phyloP scores from a whole-genome alignment of 2,113 vertebrate genomes.

The Hassar affinis region DNA sequence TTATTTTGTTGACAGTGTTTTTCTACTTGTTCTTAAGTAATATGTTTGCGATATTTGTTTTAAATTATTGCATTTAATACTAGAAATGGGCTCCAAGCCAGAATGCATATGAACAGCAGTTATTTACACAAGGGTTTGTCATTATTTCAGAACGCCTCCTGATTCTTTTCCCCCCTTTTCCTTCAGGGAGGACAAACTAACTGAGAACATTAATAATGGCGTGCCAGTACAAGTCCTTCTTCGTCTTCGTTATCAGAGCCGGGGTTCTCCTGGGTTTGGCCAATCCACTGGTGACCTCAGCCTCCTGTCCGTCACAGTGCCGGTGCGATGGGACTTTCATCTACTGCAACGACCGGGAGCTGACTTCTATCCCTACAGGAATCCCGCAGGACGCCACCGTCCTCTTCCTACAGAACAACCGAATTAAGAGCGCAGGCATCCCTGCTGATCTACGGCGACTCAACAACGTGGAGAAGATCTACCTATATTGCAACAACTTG shows the following conservation, averaged over 20 bases:
- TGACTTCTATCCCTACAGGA: conserved; percentile 94
- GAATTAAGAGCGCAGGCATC: conserved; percentile 96
- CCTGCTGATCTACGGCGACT: conserved; percentile 89
- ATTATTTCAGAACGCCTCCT: conserved; percentile 61
- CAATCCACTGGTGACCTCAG: conserved; percentile 81
- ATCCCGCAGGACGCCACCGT: conserved; percentile 94
- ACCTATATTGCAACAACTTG: conserved; percentile 96
- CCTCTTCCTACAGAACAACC: conserved; percentile 98
- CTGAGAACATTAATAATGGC: conserved; percentile 87
- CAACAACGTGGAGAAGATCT: conserved; percentile 92
- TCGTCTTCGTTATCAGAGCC: conserved; percentile 88
- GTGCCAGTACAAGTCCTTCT: conserved; percentile 85
- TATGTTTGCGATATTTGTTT: conserved; percentile 44
- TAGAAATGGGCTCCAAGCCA: conserved; percentile 58
- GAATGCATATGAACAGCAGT: conserved; percentile 60
- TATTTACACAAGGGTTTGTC: conserved; percentile 60
- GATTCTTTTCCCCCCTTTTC: conserved; percentile 62
- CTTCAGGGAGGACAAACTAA: conserved; percentile 75
- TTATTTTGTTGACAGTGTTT: conserved; percentile 15
- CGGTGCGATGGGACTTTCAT: conserved; percentile 97
- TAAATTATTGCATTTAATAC: conserved; percentile 53
- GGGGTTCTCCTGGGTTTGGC: conserved; percentile 88
- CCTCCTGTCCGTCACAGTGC: conserved; percentile 89
- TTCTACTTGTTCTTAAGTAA: conserved; percentile 50
- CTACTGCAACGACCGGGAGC: conserved; percentile 96